Base-by-base conservation (phyloP, 53 echinoderm and acorn worm genomes). In the Holothuria leucospilota region DNA sequence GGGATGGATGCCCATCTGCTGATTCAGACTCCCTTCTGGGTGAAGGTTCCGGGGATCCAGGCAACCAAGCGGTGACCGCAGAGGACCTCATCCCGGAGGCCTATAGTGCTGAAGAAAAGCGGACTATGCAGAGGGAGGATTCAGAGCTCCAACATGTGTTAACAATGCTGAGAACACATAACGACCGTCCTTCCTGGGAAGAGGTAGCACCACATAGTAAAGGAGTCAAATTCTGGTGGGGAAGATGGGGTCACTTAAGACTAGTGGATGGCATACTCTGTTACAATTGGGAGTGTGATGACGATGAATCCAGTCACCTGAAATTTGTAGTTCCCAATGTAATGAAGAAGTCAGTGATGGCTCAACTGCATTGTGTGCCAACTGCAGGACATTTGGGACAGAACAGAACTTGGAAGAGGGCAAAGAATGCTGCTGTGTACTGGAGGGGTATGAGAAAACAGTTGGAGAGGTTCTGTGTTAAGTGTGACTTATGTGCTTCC, bases 311-410 rank as follows among this genome's bases (percentile, higher is more conserved):
- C 25, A 26, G 30, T 13, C 13, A 42, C 28, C 71, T 81, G 82
- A 69, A 79, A 59, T 40, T 88, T 26, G 39, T 89, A 23, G 62
- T 84, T 23, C 89, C 89, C 9, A 29, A 60, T 13, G 56, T 56
- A 7, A 39, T 89, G 64, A 71, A 73, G 64, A 71, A 74, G 16
- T 42, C 27, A 30, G 29, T 79, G 2, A 52, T 77, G 56, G 42
- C 39, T 8, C 77, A 77, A 2, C 61, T 87, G 10, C 87, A 82
- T 59, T 26, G 46, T 81, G 61, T 52, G 5, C 71, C 69, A 56
- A 89, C 84, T 28, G 84, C 71, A 20, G 84, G 89, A n/a, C 84
- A 89, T 60, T 38, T 89, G 15, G 84, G 89, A 8, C 26, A 72
- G 59, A 65, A 69, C 15, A 83, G 84, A 62, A 89, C 73, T 16